Evolutionary conservation across 2,888 invertebrate species (phyloP), one percentile per base, ranked within the genome.

Genomic region (Habroteleia sp.): DNA sequence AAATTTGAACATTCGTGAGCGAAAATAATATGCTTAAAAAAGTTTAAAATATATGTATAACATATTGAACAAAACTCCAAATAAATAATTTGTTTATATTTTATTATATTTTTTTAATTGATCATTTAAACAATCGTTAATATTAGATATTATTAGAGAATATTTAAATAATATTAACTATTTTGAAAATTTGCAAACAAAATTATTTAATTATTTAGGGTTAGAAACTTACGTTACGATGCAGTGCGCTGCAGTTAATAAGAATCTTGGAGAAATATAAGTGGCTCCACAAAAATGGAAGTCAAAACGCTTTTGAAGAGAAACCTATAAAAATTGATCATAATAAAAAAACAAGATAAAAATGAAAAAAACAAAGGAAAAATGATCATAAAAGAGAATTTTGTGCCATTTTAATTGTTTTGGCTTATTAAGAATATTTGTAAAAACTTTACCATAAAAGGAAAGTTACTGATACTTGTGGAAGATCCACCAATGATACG

Each of bases 231-330:
- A 85, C 85, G 79, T 83, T 77, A 85, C 74, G 80, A 87, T 79
- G 73, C 87, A 87, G 73, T 86, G 86, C 17, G 86, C 86, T 31
- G 87, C 86, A 7, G 86, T 85, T 54, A 86, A 71, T 65, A 87
- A 73, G 60, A 83, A 86, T 74, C 78, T 81, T 13, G 83, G 80
- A 20, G 78, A 39, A 74, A 86, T 80, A 50, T 86, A 85, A 63
- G 82, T 81, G 58, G 83, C 86, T 50, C 85, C 86, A 58, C 86
- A 86, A 50, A 77, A 66, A 74, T 85, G 84, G 50, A 41, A 73
- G 44, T 52, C 68, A 27, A 75, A 65, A 65, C 82, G 81, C 74
- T 77, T 77, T 76, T 85, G 85, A 48, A 83, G 42, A 1, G 81
- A 82, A 16, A 83, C 78, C 83, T 83, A 27, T 3, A 33, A 14